A percentile compares a stretch with the other conserved stretches of the same genome.
phyloP scores from a whole-genome alignment of 2,113 vertebrate species.

The Todiramphus chloris region DNA sequence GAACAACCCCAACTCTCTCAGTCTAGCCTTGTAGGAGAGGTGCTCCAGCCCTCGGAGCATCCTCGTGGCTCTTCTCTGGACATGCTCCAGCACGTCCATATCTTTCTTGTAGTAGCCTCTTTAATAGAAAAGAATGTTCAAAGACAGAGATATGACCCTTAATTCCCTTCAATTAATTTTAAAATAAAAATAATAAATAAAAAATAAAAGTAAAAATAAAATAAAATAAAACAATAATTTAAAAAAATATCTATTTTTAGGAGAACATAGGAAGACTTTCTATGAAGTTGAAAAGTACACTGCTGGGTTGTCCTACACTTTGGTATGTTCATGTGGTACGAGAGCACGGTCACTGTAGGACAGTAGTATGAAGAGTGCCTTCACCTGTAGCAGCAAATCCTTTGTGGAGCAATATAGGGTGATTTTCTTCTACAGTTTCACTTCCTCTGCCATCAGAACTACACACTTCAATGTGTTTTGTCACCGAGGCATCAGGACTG shows the following conservation, averaged over 20 bases:
- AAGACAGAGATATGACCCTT: background rate
- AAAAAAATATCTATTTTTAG: background rate
- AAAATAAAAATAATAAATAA: background rate
- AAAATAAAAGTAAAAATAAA: no score
- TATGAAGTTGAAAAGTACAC: background rate
- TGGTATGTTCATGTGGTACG: background rate
- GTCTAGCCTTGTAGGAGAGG: no score
- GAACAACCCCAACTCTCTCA: no score
- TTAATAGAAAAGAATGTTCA: background rate
- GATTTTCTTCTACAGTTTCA: background rate
- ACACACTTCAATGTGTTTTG: background rate
- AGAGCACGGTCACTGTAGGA: background rate
- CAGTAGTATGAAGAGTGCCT: background rate
- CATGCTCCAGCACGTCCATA: no score
- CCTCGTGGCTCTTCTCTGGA: no score
- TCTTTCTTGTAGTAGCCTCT: no score
- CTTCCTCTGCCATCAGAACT: background rate
- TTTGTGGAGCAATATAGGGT: background rate
- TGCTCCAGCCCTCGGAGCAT: no score
- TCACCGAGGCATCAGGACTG: background rate
- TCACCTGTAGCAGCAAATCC: background rate
- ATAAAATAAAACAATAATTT: no score
- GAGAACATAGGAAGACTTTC: background rate
- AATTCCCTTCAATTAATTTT: background rate
- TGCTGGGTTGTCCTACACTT: background rate